Percentiles rank a stretch among this genome's conserved stretches.
Conservation (phyloP, 1,140 invertebrate genomes). For the Drosophila orosa region DNA sequence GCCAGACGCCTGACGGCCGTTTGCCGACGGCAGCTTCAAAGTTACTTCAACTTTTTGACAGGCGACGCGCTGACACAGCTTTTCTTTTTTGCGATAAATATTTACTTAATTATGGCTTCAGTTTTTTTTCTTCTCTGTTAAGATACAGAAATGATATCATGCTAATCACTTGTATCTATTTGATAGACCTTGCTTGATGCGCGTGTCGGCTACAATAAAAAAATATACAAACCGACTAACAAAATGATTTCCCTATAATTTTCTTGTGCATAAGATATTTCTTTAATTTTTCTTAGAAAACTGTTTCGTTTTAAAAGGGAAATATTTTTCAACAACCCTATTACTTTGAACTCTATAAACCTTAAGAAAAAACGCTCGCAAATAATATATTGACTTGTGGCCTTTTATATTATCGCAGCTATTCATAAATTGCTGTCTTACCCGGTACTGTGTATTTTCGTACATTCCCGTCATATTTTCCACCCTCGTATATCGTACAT, state of each 20-base stretch:
- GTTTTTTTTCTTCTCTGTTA: constrained; percentile 6
- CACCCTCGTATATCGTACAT: constrained; percentile 4
- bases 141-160: constrained; percentile 43
- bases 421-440: constrained; percentile 8
- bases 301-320: background rate
- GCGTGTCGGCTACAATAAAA: constrained; percentile 17
- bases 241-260: constrained; percentile 14
- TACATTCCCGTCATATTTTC: constrained; percentile 34
- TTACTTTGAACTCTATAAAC: background rate
- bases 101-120: constrained; percentile 39
- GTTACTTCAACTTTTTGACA: constrained; percentile 31
- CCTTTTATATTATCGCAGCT: constrained; percentile 21
- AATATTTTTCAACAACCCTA: background rate
- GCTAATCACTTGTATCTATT: constrained; percentile 64
- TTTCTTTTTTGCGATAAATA: constrained; percentile 48
- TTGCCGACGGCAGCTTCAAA: constrained; percentile 30
- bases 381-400: constrained; percentile 2
- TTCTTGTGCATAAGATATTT: background rate
- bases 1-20: constrained; percentile 12
- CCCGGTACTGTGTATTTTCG: constrained; percentile 17
- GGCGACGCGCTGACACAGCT: constrained; percentile 32
- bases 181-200: constrained; percentile 50
- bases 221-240: constrained; percentile 9
- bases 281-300: background rate
- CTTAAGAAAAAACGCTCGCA: background rate